Base-by-base conservation (phyloP, 2,888 invertebrate species). In the Melipona bicolor region DNA sequence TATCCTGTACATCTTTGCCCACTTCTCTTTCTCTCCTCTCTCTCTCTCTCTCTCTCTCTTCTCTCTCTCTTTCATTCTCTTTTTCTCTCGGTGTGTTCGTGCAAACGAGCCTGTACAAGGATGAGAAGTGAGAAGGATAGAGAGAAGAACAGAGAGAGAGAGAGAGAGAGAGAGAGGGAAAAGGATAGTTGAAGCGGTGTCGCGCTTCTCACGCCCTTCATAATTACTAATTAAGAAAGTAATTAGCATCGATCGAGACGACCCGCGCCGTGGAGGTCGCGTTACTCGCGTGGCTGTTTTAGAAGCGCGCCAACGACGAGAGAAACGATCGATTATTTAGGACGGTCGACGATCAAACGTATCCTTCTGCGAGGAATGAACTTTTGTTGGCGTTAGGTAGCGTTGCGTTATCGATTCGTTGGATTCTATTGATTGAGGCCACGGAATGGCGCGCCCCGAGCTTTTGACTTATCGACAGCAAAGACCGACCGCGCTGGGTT, bases 141-240 rank as follows among this genome's bases (percentile, higher is more conserved):
- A 4, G 19, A 21, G 13, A 56, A 9, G 11, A 54, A n/a, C 64
- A 2, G 3, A 21, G 54, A 11, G 59, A 13, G n/a, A 27, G 56
- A n/a, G n/a, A 68, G 49, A 52, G 68, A 52, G n/a, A 27, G 56
- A 67, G 19, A 43, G 69, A 27, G 54, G 24, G n/a, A 50, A 52
- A 5, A 21, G 1, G 54, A 50, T 24, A 32, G 6, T 24, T 9
- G 36, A 24, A 27, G 24, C 49, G 17, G 65, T 50, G 65, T 78
- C 77, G 70, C 61, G 74, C 54, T 81, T 74, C 85, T 81, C 73
- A 62, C 75, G 32, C 86, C 71, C 71, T 59, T 75, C 76, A 79
- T 86, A 88, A 88, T 89, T 88, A 86, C 81, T 86, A 85, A 89
- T 88, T 88, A 83, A 89, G 84, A 82, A 81, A 77, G 81, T 86